Percentiles rank a stretch among this genome's conserved stretches.
Evolutionary conservation across 53 echinoderm and acorn worm species (phyloP).

Genomic region (Crossaster papposus): DNA sequence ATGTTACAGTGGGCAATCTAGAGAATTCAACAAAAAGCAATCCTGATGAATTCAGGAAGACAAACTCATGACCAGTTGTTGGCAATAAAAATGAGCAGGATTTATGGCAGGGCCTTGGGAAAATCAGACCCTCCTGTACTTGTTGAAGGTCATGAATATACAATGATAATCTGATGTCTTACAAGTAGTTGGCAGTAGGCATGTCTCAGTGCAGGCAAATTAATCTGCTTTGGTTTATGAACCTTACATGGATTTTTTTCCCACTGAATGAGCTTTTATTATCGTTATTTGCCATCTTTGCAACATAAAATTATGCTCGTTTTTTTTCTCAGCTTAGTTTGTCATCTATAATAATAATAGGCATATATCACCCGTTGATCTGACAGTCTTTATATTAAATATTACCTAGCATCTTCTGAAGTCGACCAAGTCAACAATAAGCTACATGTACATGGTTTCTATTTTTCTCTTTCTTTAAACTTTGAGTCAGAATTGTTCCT

Average conservation of each 20-base stretch:
- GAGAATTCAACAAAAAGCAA: not conserved
- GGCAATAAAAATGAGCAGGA: not conserved
- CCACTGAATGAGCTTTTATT: no score
- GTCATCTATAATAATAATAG: no score
- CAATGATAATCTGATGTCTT: not conserved
- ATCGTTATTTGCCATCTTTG: no score
- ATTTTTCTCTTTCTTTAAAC: not conserved
- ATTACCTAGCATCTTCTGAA: no score
- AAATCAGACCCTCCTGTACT: not conserved
- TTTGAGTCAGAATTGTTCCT: not conserved
- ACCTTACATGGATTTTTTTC: no score
- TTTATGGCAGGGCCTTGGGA: not conserved
- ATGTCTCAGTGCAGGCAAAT: no score
- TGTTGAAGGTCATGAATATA: not conserved
- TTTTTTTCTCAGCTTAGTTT: no score
- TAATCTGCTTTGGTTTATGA: no score
- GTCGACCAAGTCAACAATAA: no score
- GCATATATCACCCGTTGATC: no score
- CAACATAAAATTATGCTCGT: no score
- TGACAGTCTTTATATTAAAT: no score
- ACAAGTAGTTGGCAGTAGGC: not conserved
- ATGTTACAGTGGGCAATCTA: not conserved
- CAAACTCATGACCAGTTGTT: conserved; percentile 19
- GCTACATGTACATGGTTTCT: not conserved
- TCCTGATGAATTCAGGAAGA: not conserved